phyloP scores from a whole-genome alignment of 2,888 invertebrate species.

The Fragum fragum region DNA sequence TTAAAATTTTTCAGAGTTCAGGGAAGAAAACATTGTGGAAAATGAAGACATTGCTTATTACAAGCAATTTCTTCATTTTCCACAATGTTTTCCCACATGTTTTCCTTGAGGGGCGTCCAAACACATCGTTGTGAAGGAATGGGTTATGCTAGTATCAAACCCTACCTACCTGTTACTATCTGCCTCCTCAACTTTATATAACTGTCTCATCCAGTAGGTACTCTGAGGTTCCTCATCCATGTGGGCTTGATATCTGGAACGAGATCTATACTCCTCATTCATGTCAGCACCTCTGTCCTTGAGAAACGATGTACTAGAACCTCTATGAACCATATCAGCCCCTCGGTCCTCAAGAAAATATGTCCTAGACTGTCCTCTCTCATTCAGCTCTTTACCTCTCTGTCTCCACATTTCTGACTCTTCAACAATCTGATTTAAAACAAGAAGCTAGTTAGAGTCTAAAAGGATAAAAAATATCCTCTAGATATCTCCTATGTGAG shows the following conservation, averaged over 20 bases:
- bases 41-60: too few relatives aligned
- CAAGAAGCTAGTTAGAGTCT: not conserved
- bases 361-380: not conserved
- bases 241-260: slow-evolving; percentile 67
- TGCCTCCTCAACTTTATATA: slow-evolving; percentile 75
- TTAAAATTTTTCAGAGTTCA: too few relatives aligned
- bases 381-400: slow-evolving; percentile 36
- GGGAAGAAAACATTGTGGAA: too few relatives aligned
- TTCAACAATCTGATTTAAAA: slow-evolving; percentile 75
- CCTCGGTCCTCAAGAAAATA: slow-evolving; percentile 56
- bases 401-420: slow-evolving; percentile 81
- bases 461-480: too few relatives aligned
- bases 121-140: too few relatives aligned
- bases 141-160: too few relatives aligned
- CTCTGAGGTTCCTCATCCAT: slow-evolving; percentile 75
- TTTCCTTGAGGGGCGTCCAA: too few relatives aligned
- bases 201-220: slow-evolving; percentile 76
- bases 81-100: too few relatives aligned
- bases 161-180: slow-evolving; percentile 76
- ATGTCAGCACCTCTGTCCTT: slow-evolving; percentile 64
- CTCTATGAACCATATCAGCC: slow-evolving; percentile 53
- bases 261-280: slow-evolving; percentile 59
- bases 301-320: slow-evolving; percentile 41
- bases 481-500: too few relatives aligned
- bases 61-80: too few relatives aligned